Evolutionary conservation across 2,797 vertebrate genomes (phyloP).

Genomic region (Neostethus bicornis): DNA sequence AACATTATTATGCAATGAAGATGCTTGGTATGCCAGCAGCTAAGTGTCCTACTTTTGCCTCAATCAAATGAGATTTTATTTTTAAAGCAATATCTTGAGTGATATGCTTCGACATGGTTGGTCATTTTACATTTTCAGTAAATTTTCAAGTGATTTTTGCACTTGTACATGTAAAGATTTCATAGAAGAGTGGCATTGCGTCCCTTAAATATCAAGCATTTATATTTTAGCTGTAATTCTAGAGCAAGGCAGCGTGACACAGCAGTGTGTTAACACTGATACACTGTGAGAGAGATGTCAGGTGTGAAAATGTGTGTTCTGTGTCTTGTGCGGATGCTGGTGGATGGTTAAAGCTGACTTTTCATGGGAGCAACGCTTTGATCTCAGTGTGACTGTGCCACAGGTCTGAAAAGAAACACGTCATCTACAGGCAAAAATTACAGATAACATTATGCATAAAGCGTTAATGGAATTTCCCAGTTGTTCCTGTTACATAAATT

Average conservation of each 20-base stretch:
- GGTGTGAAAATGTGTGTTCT: conserved; percentile 40
- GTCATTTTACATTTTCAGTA: background rate
- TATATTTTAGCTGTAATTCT: background rate
- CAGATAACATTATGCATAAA: background rate
- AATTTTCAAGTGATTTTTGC: background rate
- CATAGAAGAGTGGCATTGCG: background rate
- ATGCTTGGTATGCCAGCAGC: conserved; percentile 16
- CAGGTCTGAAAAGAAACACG: conserved; percentile 12
- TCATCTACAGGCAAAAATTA: background rate
- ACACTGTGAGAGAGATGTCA: conserved; percentile 41
- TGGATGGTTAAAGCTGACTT: conserved; percentile 11
- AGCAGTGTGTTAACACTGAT: conserved; percentile 33
- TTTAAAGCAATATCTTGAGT: conserved; percentile 1
- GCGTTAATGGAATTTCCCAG: background rate
- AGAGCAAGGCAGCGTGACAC: conserved; percentile 26
- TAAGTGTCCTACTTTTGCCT: conserved; percentile 32
- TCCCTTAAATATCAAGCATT: background rate
- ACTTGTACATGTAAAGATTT: conserved; percentile 22
- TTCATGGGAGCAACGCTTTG: conserved; percentile 27
- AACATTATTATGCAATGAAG: background rate
- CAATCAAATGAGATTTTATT: background rate
- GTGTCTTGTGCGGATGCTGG: background rate
- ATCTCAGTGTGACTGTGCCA: conserved; percentile 32
- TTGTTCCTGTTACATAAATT: background rate
- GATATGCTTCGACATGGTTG: conserved; percentile 6